Evolutionary conservation across 2,113 vertebrate species (phyloP).

Genomic region (Anas platyrhynchos): DNA sequence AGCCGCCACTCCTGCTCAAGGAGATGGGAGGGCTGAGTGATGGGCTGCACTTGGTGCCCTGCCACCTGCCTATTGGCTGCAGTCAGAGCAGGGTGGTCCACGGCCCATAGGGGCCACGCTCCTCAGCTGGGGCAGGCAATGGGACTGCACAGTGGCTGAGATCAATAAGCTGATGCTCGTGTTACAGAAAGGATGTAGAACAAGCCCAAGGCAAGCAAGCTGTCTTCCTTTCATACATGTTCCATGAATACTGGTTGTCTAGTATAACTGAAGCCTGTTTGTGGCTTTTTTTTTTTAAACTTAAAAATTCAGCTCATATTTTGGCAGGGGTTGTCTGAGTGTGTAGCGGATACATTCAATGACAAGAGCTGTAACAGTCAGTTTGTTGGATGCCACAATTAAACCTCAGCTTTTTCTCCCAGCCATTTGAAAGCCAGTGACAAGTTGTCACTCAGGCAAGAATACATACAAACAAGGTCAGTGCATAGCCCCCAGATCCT

Average conservation of each 20-base stretch:
- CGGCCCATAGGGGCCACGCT: accelerated
- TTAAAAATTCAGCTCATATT: constrained; percentile 5
- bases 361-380: constrained; percentile 77
- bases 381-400: constrained; percentile 82
- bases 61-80: background rate
- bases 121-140: accelerated
- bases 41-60: background rate
- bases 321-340: constrained; percentile 35
- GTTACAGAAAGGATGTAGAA: background rate
- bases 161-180: accelerated
- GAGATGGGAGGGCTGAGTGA: background rate
- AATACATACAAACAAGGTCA: constrained; percentile 74
- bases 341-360: background rate
- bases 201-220: background rate
- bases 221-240: background rate
- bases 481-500: constrained; percentile 40
- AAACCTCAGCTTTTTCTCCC: constrained; percentile 73
- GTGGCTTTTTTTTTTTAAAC: constrained; percentile 37
- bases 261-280: constrained; percentile 13
- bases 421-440: constrained; percentile 64
- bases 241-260: background rate
- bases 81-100: accelerated
- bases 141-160: accelerated
- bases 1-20: accelerated
- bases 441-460: constrained; percentile 76